A percentile compares a stretch with the other conserved stretches of the same genome.
Conservation (phyloP, 2,888 invertebrate genomes). For the Dolichomitus sp. region DNA sequence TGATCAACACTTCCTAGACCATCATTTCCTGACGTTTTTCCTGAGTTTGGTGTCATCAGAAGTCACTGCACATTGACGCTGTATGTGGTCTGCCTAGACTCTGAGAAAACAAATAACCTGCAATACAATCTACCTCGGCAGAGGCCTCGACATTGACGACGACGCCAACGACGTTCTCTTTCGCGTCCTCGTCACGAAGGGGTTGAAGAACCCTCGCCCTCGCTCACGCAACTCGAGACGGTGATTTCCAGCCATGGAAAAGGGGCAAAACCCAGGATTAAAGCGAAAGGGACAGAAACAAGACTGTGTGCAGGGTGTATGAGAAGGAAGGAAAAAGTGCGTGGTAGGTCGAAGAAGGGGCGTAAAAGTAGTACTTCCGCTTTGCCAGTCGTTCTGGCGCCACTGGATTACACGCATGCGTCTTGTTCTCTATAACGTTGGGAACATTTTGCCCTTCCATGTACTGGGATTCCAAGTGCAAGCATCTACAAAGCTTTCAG, state of each 20-base stretch:
- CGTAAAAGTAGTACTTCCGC: constrained; percentile 85
- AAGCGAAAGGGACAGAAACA: constrained; percentile 55
- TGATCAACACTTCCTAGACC: constrained; percentile 63
- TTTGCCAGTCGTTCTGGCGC: constrained; percentile 82
- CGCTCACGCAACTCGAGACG: constrained; percentile 81
- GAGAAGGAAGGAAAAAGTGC: constrained; percentile 63
- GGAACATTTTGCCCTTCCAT: background rate
- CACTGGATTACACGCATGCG: constrained; percentile 69
- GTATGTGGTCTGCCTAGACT: constrained; percentile 35
- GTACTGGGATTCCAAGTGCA: background rate
- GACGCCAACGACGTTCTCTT: constrained; percentile 28
- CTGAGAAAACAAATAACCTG: constrained; percentile 74
- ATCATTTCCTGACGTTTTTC: constrained; percentile 13
- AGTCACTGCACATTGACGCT: background rate
- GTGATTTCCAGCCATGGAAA: constrained; percentile 77
- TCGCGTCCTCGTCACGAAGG: constrained; percentile 61
- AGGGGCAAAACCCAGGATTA: constrained; percentile 66
- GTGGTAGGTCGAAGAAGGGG: constrained; percentile 72
- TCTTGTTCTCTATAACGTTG: constrained; percentile 33
- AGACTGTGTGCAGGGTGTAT: constrained; percentile 23
- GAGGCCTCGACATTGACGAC: constrained; percentile 33
- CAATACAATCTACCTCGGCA: constrained; percentile 67
- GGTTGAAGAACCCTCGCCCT: constrained; percentile 68
- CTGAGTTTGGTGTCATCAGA: constrained; percentile 4
- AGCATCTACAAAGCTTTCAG: background rate